Evolutionary conservation across 1,140 invertebrate species (phyloP).

Genomic region (Drosophila subobscura): DNA sequence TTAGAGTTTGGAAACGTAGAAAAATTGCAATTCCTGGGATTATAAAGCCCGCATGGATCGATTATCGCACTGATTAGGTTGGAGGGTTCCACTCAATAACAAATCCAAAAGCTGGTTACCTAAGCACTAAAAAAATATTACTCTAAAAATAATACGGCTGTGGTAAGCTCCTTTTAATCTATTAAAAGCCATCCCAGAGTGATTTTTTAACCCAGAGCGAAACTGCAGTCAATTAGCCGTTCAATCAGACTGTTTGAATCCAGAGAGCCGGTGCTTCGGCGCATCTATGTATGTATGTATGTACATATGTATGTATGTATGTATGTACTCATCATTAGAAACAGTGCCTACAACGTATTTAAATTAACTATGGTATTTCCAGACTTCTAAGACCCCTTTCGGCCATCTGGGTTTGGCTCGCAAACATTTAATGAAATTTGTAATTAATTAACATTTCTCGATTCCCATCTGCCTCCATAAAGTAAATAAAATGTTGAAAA

Average conservation of each 20-base stretch:
- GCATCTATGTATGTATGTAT: no score
- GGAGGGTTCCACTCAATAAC: constrained; percentile 48
- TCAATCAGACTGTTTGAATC: constrained; percentile 16
- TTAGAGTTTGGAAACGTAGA: constrained; percentile 10
- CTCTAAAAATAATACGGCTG: constrained; percentile 57
- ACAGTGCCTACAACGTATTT: no score
- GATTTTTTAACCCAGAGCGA: constrained; percentile 31
- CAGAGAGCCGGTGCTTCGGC: not conserved
- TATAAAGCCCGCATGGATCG: constrained; percentile 16
- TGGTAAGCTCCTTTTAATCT: constrained; percentile 13
- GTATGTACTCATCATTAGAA: no score
- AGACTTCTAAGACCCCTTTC: no score
- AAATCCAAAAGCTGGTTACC: constrained; percentile 16
- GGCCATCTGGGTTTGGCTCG: no score
- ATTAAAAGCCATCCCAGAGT: constrained; percentile 34
- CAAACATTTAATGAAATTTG: not conserved
- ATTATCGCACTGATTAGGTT: constrained; percentile 47
- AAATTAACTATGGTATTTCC: no score
- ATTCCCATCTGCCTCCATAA: constrained; percentile 29
- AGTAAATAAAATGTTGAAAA: constrained; percentile 25
- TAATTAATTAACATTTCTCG: constrained; percentile 43
- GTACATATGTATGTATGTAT: no score
- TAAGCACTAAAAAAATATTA: constrained; percentile 21
- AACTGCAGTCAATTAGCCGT: constrained; percentile 28
- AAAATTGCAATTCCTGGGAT: constrained; percentile 20